These are phyloP conservation scores for Sula dactylatra DNA, from an alignment of 2,113 vertebrate species.

Conservation along the genomic window DNA sequence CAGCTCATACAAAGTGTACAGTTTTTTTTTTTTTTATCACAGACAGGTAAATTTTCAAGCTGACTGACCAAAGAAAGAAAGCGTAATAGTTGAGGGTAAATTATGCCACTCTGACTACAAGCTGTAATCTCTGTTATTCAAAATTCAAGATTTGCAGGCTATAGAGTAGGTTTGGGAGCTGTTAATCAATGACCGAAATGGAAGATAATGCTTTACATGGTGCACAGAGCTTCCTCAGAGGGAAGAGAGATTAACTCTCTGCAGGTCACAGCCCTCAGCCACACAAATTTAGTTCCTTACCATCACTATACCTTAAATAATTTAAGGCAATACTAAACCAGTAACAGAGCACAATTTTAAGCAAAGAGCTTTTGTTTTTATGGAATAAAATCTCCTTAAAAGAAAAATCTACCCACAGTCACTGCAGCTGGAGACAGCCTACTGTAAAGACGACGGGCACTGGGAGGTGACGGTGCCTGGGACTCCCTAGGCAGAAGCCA, in stretches of 20 bases:
- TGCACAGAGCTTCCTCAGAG: neutral
- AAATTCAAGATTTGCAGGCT: neutral
- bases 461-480: neutral
- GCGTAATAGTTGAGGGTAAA: neutral
- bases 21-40: neutral
- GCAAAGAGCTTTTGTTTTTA: neutral
- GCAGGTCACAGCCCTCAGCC: neutral
- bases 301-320: neutral
- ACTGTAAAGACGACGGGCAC: neutral
- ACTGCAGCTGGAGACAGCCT: neutral
- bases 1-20: neutral
- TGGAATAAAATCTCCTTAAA: neutral
- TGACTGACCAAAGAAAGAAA: neutral
- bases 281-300: neutral
- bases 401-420: neutral
- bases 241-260: neutral
- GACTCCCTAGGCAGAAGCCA: neutral
- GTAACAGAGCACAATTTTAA: neutral
- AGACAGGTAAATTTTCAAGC: slow-evolving; percentile 23
- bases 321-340: neutral
- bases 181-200: slow-evolving; percentile 1
- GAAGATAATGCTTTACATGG: neutral
- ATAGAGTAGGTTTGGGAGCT: neutral
- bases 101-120: neutral
- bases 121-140: neutral